These are phyloP conservation scores for Tenebrio molitor DNA, from an alignment of 1,140 invertebrate genomes.

Conservation along the genomic window DNA sequence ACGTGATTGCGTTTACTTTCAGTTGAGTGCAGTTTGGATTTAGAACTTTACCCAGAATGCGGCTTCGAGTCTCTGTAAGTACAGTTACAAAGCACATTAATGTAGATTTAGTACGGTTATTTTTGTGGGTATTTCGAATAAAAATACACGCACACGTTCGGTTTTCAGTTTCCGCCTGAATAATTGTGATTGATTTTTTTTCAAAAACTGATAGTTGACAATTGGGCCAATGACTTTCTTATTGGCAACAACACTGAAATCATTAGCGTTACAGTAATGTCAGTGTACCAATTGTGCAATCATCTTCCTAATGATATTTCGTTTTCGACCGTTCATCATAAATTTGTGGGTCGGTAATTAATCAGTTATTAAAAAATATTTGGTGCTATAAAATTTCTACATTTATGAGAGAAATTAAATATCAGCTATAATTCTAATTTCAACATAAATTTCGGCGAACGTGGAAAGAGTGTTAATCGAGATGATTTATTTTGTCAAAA, in stretches of 20 bases:
- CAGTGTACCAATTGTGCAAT: too few species aligned
- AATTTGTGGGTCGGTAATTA: slow-evolving; percentile 8
- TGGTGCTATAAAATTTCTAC: slow-evolving; percentile 7
- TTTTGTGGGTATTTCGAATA: too few species aligned
- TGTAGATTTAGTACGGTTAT: too few species aligned
- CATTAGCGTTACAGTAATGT: too few species aligned
- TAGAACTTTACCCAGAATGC: slow-evolving; percentile 37
- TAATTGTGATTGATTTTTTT: too few species aligned
- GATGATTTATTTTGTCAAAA: slow-evolving; percentile 8
- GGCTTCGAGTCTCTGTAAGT: slow-evolving; percentile 39
- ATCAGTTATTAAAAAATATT: neutral
- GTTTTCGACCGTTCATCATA: slow-evolving; percentile 2
- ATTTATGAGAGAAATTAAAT: slow-evolving; percentile 8
- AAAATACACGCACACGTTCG: too few species aligned
- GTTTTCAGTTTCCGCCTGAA: too few species aligned
- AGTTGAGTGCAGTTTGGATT: slow-evolving; percentile 38
- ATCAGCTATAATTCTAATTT: neutral
- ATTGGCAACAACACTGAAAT: too few species aligned
- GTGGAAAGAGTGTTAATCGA: neutral
- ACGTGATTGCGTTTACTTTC: slow-evolving; percentile 37
- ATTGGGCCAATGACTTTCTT: too few species aligned
- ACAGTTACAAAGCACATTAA: too few species aligned
- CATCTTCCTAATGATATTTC: too few species aligned
- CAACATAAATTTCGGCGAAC: neutral
- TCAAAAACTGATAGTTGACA: too few species aligned